Base-by-base conservation (phyloP, 2,888 invertebrate genomes). In the Tachina fera region DNA sequence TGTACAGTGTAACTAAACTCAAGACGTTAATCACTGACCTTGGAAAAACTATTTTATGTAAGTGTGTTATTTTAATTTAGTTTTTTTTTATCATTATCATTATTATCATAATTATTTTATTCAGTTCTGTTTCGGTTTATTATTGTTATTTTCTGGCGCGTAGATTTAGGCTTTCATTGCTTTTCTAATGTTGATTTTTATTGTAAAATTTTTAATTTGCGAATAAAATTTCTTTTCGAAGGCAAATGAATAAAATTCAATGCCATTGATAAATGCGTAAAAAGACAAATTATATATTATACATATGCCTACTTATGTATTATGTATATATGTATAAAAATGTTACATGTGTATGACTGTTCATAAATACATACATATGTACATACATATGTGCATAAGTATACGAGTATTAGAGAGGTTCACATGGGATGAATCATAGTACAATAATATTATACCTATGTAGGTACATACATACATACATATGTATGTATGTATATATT, bases 21-120 rank as follows among this genome's bases (percentile, higher is more conserved):
- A 65, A 68, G 53, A 71, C 56, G 49, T 56, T 63, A 76, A 67
- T 65, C 58, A 80, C 49, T 74, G 80, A 74, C 72, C 72, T 80
- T 80, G 80, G 60, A 47, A 58, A 80, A 67, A 67, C 47, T 74
- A 74, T 80, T 79, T 65, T 58, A 72, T 41, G 58, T 49, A 39
- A n/a, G 31, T 31, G 3, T 31, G 10, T 47, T 47, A n/a, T 71
- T 79, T 43, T n/a, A 39, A 45, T 70, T 61, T 70, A 9, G 3
- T 70, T 47, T 58, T 22, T 77, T 60, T 58, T 56, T 56, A 10
- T 65, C 6, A 31, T 31, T 6, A 31, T 31, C 0, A 31, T 31
- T 31, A 31, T 31, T 31, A 0, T 31, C 31, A 31, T 31, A 31
- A 31, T 31, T 41, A 58, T 49, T 22, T 47, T 16, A 53, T 53